These are phyloP conservation scores for Epinephelus coioides DNA, from an alignment of 2,797 vertebrate species.

Conservation along the genomic window DNA sequence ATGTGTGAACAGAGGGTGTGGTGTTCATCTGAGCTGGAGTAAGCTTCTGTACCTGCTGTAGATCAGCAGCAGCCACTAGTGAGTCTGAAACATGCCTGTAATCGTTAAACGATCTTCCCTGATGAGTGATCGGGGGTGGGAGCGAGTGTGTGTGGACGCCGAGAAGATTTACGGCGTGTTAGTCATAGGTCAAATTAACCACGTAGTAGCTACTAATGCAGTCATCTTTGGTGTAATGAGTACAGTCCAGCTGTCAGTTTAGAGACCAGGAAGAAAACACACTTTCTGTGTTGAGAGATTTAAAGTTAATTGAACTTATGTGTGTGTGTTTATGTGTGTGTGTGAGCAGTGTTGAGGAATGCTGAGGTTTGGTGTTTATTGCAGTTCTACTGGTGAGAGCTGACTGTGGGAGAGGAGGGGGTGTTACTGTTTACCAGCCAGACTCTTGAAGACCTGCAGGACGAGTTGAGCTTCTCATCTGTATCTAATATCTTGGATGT, in stretches of 20 bases:
- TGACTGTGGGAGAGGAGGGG: conserved; percentile 60
- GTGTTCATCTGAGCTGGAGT: neutral
- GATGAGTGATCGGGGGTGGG: conserved; percentile 44
- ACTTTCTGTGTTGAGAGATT: conserved; percentile 26
- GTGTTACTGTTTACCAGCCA: conserved; percentile 50
- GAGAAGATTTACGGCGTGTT: conserved; percentile 14
- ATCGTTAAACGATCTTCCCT: conserved; percentile 47
- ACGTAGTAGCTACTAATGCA: conserved; percentile 5
- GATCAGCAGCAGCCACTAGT: conserved; percentile 12
- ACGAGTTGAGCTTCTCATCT: conserved; percentile 59
- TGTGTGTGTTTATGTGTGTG: conserved; percentile 43
- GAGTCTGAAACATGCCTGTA: conserved; percentile 47
- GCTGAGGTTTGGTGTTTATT: conserved; percentile 76
- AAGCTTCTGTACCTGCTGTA: neutral
- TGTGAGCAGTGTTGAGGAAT: conserved; percentile 60
- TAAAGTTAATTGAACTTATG: conserved; percentile 5
- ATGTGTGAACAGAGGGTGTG: conserved; percentile 19
- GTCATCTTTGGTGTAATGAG: conserved; percentile 21
- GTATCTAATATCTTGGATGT: conserved; percentile 50
- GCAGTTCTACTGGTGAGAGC: conserved; percentile 68
- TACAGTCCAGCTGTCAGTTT: neutral
- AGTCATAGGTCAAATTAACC: conserved; percentile 26
- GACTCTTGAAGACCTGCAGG: conserved; percentile 51
- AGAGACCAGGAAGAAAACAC: conserved; percentile 21
- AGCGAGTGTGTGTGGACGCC: conserved; percentile 19